Evolutionary conservation across 2,888 invertebrate genomes (phyloP), one percentile per base, ranked within the genome.

Genomic region (Rhodophaea formosa): DNA sequence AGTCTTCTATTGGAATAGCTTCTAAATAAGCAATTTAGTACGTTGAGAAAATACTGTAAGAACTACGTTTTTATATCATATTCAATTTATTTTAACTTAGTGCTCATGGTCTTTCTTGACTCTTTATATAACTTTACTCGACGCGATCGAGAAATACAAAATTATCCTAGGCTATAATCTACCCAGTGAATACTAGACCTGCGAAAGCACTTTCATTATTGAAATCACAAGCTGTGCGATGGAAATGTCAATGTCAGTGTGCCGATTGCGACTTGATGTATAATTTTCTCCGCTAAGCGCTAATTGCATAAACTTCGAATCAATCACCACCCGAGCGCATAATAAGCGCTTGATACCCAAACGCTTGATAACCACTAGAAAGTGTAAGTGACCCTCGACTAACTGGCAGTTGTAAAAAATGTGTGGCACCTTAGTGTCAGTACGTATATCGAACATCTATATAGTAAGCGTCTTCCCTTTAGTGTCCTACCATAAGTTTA

Each of bases 241-340:
- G 67, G 73, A 72, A 74, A 70, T 72, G 71, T 74, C 79, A 84
- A 79, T 81, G 79, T 79, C 76, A 84, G 71, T 80, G 65, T 79
- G 77, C 75, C 75, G 67, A 74, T 71, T 79, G 84, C 79, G 74
- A 76, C 54, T 66, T 72, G 76, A 80, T 77, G 80, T 74, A 71
- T 74, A 70, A 77, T 77, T 82, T 80, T 75, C 82, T 71, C 74
- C 71, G 78, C 80, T 75, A 59, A 65, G 77, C 77, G 78, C 70
- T 77, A 79, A 81, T 79, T 77, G 68, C 68, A 69, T 77, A 69
- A 74, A 67, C 75, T 63, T 68, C 74, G 72, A 75, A 74, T 70
- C 63, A 65, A 51, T 64, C 55, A 66, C 65, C 68, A 76, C 70
- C 71, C 72, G 72, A 67, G 69, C 72, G 78, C 69, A 60, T 80